These are phyloP conservation scores for Abrostola triplasia DNA, from an alignment of 2,888 invertebrate genomes.

Conservation along the genomic window DNA sequence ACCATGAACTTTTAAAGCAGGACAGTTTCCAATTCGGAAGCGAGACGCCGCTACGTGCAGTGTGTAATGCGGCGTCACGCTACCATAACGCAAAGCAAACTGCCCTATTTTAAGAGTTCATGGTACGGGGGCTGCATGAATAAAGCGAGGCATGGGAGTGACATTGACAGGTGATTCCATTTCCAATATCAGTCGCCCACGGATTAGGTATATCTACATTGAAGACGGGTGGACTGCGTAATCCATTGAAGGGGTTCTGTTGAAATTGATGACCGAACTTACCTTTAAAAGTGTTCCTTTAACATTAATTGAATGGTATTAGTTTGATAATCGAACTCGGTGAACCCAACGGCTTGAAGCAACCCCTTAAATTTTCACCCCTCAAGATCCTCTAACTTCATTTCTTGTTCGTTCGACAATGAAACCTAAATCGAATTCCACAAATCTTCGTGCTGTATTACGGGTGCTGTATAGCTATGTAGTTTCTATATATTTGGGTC, in stretches of 20 bases:
- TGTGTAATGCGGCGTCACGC: too few relatives aligned
- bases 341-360: background rate
- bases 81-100: too few relatives aligned
- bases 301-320: background rate
- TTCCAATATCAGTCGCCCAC: background rate
- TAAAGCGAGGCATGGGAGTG: background rate
- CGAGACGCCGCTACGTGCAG: too few relatives aligned
- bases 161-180: slow-evolving; percentile 2
- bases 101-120: too few relatives aligned
- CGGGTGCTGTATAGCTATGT: background rate
- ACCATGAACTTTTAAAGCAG: too few relatives aligned
- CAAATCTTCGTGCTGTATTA: background rate
- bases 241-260: too few relatives aligned
- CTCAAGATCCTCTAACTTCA: background rate
- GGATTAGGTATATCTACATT: too few relatives aligned
- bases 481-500: slow-evolving; percentile 15
- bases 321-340: slow-evolving; percentile 2
- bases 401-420: background rate
- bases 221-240: too few relatives aligned
- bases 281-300: background rate
- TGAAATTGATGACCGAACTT: too few relatives aligned
- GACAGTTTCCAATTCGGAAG: too few relatives aligned
- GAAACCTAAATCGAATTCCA: slow-evolving; percentile 1
- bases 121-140: too few relatives aligned
- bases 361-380: background rate